phyloP scores from a whole-genome alignment of 2,113 vertebrate species.

The Equus quagga region DNA sequence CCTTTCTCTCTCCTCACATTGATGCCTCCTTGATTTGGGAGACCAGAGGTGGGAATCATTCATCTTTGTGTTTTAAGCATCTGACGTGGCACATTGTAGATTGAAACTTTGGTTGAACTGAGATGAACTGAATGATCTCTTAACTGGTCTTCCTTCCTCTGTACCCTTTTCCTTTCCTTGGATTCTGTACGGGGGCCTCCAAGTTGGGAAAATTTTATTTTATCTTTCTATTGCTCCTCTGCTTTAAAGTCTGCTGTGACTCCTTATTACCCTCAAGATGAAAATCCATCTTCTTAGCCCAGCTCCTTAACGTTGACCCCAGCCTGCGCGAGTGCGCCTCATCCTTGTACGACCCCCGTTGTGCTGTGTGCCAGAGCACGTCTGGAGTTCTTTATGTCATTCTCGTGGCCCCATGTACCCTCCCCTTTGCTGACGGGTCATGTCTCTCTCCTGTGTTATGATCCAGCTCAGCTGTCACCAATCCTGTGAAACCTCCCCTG shows the following conservation, averaged over 20 bases:
- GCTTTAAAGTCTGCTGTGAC: neutral
- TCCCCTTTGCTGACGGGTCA: neutral
- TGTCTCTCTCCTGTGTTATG: neutral
- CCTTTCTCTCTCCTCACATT: neutral
- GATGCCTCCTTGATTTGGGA: neutral
- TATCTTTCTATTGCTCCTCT: neutral
- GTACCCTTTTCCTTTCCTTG: neutral
- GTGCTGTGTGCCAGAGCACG: too few species aligned
- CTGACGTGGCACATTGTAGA: neutral
- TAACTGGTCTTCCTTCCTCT: neutral
- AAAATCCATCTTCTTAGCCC: neutral
- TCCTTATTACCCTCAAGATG: neutral
- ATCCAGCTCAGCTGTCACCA: neutral
- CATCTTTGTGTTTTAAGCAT: neutral
- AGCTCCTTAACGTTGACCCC: neutral
- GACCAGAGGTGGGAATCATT: neutral
- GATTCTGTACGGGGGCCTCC: neutral
- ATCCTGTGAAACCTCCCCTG: neutral
- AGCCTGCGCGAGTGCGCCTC: neutral
- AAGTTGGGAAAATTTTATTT: neutral
- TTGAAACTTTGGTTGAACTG: neutral
- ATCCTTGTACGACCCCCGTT: neutral
- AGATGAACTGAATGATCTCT: neutral
- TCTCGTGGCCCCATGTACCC: neutral
- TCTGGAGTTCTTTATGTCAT: neutral